A percentile compares a stretch with the other conserved stretches of the same genome.
Conservation (phyloP, 2,113 vertebrate species). For the Athene cunicularia region DNA sequence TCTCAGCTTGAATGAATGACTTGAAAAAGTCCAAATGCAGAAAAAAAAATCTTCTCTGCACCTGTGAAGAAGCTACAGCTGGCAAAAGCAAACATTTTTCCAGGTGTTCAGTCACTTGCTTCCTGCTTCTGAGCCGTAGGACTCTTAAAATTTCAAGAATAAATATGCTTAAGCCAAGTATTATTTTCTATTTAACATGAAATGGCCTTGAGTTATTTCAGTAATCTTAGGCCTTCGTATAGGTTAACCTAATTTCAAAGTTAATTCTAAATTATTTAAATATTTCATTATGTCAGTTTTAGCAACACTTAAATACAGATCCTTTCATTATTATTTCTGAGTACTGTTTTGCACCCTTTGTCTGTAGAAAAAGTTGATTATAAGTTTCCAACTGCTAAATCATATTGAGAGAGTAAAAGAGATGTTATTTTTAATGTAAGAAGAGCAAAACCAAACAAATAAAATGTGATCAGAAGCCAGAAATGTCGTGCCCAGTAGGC, state of each 20-base stretch:
- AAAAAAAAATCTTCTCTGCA: constrained; percentile 4
- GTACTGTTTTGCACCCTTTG: background rate
- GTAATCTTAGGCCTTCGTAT: background rate
- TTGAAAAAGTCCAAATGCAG: background rate
- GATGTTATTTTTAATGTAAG: background rate
- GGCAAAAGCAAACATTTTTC: constrained; percentile 48
- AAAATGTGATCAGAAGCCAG: background rate
- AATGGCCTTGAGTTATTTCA: background rate
- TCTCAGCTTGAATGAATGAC: background rate
- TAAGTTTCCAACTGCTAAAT: background rate
- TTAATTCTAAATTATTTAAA: background rate
- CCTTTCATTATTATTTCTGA: background rate
- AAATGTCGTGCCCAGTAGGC: background rate
- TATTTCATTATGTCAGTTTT: background rate
- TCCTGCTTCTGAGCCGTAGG: background rate
- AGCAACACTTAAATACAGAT: background rate
- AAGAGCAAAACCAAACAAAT: background rate
- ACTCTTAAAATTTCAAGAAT: background rate
- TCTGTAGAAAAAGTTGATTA: background rate
- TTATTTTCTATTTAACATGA: constrained; percentile 24
- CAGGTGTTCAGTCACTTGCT: background rate
- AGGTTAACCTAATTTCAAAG: background rate
- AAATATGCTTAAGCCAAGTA: background rate
- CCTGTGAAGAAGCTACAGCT: constrained; percentile 43
- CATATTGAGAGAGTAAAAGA: background rate